Evolutionary conservation across 2,113 vertebrate species (phyloP).

Genomic region (Mobula birostris): DNA sequence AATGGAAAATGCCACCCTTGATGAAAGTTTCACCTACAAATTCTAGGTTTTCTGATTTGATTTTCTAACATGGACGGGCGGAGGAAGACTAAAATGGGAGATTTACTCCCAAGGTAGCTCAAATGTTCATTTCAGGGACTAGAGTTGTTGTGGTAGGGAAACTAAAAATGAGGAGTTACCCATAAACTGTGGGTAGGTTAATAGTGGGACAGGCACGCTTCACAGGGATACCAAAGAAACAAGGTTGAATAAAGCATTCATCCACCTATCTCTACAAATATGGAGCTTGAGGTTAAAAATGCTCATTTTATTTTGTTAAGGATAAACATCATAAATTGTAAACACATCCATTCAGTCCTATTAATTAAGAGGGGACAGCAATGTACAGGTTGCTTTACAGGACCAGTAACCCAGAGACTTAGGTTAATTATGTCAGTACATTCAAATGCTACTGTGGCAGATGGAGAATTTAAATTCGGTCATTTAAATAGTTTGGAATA

Average conservation of each 20-base stretch:
- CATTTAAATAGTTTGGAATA: too few species aligned
- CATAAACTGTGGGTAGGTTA: not conserved
- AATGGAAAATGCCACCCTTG: not conserved
- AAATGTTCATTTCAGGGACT: too few species aligned
- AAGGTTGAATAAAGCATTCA: not conserved
- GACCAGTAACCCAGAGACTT: too few species aligned
- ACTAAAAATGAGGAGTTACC: not conserved
- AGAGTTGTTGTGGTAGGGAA: not conserved
- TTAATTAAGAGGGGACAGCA: too few species aligned
- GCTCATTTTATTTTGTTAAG: not conserved
- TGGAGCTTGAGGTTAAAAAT: not conserved
- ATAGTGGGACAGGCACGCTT: not conserved
- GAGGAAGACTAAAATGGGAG: not conserved
- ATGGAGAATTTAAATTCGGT: too few species aligned
- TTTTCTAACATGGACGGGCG: not conserved
- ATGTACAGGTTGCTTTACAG: too few species aligned
- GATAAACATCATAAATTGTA: too few species aligned
- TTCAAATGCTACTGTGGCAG: too few species aligned
- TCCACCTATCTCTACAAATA: not conserved
- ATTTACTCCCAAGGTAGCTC: not conserved
- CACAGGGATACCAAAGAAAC: not conserved
- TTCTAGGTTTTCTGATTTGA: not conserved
- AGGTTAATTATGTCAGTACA: too few species aligned
- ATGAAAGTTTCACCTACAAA: not conserved
- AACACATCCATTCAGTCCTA: too few species aligned